A percentile compares a stretch with the other conserved stretches of the same genome.
Evolutionary conservation across 2,113 vertebrate species (phyloP).

Genomic region (Platysternon megacephalum): DNA sequence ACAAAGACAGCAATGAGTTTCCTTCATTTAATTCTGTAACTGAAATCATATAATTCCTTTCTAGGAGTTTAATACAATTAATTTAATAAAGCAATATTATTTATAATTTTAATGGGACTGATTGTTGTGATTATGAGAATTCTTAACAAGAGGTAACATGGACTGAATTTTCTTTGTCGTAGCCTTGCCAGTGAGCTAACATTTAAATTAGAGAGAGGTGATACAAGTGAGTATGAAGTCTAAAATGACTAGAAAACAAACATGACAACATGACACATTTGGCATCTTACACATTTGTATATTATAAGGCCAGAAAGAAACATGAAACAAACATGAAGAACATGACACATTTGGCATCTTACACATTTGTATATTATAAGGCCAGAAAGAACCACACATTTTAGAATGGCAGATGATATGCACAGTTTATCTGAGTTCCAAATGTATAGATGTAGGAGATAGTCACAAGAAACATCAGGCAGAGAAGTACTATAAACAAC

Average conservation of each 20-base stretch:
- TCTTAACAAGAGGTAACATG: neutral
- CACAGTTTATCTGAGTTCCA: neutral
- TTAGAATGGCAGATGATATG: neutral
- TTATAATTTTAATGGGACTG: conserved; percentile 55
- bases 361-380: neutral
- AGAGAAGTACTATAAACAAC: neutral
- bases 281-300: neutral
- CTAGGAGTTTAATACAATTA: conserved; percentile 61
- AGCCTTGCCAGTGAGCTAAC: neutral
- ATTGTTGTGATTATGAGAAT: neutral
- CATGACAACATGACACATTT: too few species aligned
- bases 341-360: too few species aligned
- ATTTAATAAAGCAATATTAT: conserved; percentile 77
- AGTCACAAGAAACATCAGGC: neutral
- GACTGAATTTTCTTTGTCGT: neutral
- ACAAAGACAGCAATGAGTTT: conserved; percentile 52
- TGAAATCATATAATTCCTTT: conserved; percentile 52
- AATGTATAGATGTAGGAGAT: neutral
- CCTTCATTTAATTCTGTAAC: conserved; percentile 55
- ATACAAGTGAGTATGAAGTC: neutral
- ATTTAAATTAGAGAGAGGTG: neutral
- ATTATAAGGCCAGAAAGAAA: neutral
- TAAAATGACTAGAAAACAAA: neutral
- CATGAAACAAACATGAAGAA: too few species aligned
- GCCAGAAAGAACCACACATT: neutral